Percentiles rank a stretch among this genome's conserved stretches.
Evolutionary conservation across 2,888 invertebrate species (phyloP).

Genomic region (Rhamphomyia laevipes): DNA sequence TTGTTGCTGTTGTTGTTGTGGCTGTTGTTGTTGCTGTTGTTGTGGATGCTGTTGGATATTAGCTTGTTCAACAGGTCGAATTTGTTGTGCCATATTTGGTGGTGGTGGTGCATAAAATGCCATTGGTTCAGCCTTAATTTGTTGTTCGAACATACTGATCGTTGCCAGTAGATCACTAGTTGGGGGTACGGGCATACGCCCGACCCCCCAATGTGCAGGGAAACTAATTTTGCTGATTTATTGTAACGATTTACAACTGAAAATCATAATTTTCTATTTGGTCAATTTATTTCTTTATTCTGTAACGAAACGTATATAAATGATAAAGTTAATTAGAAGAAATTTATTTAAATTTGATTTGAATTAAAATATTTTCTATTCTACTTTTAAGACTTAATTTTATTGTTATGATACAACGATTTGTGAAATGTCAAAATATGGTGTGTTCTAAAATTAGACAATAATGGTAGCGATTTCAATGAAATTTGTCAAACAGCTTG

Average conservation of each 20-base stretch:
- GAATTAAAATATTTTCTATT: too few species aligned
- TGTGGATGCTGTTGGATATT: conserved; percentile 36
- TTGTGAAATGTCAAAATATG: too few species aligned
- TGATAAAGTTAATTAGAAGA: too few species aligned
- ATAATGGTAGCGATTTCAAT: too few species aligned
- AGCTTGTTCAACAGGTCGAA: conserved; percentile 28
- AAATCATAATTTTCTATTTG: too few species aligned
- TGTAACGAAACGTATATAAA: too few species aligned
- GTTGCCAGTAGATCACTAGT: conserved; percentile 51
- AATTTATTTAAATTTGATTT: too few species aligned
- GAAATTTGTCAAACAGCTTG: too few species aligned
- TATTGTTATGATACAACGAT: too few species aligned
- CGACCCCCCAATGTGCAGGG: conserved; percentile 50
- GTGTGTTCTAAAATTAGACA: too few species aligned
- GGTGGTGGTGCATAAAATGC: conserved; percentile 42
- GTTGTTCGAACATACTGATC: conserved; percentile 57
- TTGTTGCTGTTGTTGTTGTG: conserved; percentile 22
- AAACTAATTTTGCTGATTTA: conserved; percentile 41
- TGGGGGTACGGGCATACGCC: conserved; percentile 50
- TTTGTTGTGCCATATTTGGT: conserved; percentile 22
- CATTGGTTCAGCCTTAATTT: conserved; percentile 59
- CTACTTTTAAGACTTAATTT: too few species aligned
- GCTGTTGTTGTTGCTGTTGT: conserved; percentile 22
- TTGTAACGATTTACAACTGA: not conserved
- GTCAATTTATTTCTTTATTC: too few species aligned